Percentiles rank a stretch among this genome's conserved stretches.
These are phyloP conservation scores for Bembecia ichneumoniformis DNA, from an alignment of 2,888 invertebrate genomes.

Conservation along the genomic window DNA sequence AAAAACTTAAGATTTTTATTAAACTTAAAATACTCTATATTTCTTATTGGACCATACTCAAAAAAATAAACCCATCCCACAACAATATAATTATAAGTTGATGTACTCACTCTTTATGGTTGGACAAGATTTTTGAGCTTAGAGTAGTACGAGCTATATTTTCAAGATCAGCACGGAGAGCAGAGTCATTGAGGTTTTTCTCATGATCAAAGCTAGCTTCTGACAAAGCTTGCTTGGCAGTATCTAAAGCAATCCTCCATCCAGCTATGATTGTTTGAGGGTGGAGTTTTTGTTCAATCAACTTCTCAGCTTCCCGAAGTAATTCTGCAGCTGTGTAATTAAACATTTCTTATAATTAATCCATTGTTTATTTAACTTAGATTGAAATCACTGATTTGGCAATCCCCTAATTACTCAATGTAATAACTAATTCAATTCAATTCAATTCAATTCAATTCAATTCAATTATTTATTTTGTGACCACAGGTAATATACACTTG, in stretches of 20 bases:
- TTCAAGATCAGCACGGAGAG: constrained; percentile 89
- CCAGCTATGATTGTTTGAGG: constrained; percentile 98
- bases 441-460: no score
- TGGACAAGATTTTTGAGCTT: constrained; percentile 97
- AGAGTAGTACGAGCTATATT: constrained; percentile 98
- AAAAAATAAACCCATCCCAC: neutral
- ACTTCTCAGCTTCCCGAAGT: constrained; percentile 93
- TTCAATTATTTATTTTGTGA: no score
- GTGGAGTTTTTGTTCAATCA: constrained; percentile 94
- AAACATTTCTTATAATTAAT: neutral
- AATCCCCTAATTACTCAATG: no score
- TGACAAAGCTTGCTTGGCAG: constrained; percentile 86
- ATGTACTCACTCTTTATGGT: constrained; percentile 86
- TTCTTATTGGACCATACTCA: neutral
- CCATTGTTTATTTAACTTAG: no score
- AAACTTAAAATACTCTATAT: neutral
- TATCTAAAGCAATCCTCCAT: constrained; percentile 90
- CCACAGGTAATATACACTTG: no score
- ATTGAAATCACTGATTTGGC: no score
- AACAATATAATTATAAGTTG: neutral
- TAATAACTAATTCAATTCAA: no score
- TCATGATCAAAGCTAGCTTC: constrained; percentile 88
- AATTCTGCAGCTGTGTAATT: constrained; percentile 84
- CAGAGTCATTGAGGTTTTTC: constrained; percentile 75
- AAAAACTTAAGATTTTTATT: no score